Percentiles rank a stretch among this genome's conserved stretches.
phyloP scores from a whole-genome alignment of 2,113 vertebrate species.

The Entelurus aequoreus region DNA sequence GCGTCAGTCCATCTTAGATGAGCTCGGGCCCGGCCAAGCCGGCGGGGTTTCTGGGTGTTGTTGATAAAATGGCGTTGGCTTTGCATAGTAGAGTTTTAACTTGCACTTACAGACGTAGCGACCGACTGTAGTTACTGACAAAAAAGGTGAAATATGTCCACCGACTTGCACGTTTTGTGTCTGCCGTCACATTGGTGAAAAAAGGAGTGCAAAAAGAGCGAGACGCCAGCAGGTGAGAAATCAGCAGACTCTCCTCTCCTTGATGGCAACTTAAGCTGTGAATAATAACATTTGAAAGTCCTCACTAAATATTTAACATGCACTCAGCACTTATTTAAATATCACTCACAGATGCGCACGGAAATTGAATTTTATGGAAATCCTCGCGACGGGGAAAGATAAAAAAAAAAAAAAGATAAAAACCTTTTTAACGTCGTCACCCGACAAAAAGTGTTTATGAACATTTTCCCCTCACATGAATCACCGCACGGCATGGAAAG shows the following conservation, averaged over 20 bases:
- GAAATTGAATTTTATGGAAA: not conserved
- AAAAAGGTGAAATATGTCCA: too few species aligned
- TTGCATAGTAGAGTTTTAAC: too few species aligned
- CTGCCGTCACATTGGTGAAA: too few species aligned
- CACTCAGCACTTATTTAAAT: constrained; percentile 21
- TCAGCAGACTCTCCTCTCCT: constrained; percentile 38
- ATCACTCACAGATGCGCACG: constrained; percentile 8
- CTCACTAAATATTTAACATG: constrained; percentile 31
- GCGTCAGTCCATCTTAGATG: too few species aligned
- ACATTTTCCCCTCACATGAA: not conserved
- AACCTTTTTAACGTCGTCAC: constrained; percentile 22
- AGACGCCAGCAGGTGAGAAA: constrained; percentile 29
- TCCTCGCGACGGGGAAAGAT: not conserved
- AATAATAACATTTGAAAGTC: constrained; percentile 41
- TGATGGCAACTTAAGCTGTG: constrained; percentile 47
- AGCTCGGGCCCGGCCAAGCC: too few species aligned
- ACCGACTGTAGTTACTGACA: too few species aligned
- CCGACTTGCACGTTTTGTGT: too few species aligned
- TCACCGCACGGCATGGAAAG: not conserved
- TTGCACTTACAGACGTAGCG: too few species aligned
- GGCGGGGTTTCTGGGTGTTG: too few species aligned
- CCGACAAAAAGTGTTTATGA: constrained; percentile 35
- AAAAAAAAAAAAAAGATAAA: not conserved
- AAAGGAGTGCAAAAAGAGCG: constrained; percentile 11
- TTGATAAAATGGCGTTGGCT: too few species aligned